Conservation (phyloP, 1,140 invertebrate genomes). For the Nomia melanderi region DNA sequence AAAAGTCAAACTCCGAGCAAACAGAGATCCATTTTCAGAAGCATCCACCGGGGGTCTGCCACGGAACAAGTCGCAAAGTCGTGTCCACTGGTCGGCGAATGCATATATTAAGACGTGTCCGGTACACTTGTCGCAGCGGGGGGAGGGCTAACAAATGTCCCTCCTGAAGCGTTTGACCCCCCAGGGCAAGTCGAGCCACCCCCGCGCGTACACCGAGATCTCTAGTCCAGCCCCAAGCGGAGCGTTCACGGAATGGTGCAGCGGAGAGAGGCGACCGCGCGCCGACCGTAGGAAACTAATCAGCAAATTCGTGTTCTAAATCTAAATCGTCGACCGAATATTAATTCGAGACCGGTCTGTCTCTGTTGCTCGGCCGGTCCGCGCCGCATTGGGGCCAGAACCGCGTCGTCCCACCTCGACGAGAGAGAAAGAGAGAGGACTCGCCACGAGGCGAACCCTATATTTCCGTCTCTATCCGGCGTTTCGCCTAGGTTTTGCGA, state of each 20-base stretch:
- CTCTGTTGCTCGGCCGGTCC: neutral
- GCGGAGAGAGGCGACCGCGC: conserved; percentile 41
- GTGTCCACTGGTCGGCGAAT: conserved; percentile 57
- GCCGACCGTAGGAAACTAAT: conserved; percentile 63
- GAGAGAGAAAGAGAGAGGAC: too few species aligned
- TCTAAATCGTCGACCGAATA: conserved; percentile 70
- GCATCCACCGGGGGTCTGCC: neutral
- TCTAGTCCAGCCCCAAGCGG: conserved; percentile 40
- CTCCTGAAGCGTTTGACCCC: conserved; percentile 64
- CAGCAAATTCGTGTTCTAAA: conserved; percentile 71
- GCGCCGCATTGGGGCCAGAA: neutral
- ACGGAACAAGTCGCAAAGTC: conserved; percentile 36
- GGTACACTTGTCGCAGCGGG: conserved; percentile 64
- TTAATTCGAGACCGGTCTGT: conserved; percentile 59
- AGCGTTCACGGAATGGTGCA: conserved; percentile 56
- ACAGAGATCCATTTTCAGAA: neutral
- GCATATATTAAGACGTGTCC: conserved; percentile 70
- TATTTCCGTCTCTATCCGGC: neutral
- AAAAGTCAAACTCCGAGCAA: neutral
- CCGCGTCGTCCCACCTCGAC: neutral
- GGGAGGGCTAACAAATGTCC: conserved; percentile 63
- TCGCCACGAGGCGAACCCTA: too few species aligned
- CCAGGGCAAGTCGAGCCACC: conserved; percentile 46
- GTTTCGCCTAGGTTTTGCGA: conserved; percentile 65
- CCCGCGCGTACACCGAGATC: conserved; percentile 54